Percentiles rank a stretch among this genome's conserved stretches.
These are phyloP conservation scores for Parazoanthus atlanticus DNA, from an alignment of 92 coral and sea anemone species.

Conservation along the genomic window DNA sequence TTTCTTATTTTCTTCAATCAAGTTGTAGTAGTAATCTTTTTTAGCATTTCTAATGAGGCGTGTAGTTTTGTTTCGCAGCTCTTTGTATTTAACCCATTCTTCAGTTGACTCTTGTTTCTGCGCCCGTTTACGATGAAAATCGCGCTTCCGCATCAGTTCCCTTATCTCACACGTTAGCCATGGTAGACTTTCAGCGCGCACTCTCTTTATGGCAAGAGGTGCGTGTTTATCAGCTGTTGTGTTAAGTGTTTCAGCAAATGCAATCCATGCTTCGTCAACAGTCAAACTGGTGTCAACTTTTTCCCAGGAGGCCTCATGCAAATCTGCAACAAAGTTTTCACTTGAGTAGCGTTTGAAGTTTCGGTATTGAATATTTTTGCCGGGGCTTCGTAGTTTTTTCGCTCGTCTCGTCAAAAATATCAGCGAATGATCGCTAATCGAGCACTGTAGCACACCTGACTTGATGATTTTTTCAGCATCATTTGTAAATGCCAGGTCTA, in stretches of 20 bases:
- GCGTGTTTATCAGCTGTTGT: constrained; percentile 45
- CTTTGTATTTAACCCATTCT: constrained; percentile 60
- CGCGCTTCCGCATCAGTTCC: constrained; percentile 52
- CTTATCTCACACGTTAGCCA: constrained; percentile 62
- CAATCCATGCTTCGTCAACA: constrained; percentile 34
- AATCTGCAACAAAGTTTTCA: constrained; percentile 36
- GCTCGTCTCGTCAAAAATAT: constrained; percentile 53
- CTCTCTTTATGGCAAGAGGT: constrained; percentile 42
- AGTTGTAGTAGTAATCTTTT: constrained; percentile 50
- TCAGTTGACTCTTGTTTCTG: constrained; percentile 39
- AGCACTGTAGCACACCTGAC: constrained; percentile 54
- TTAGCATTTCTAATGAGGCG: constrained; percentile 68
- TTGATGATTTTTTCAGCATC: constrained; percentile 36
- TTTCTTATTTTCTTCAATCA: constrained; percentile 53
- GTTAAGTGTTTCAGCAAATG: constrained; percentile 42
- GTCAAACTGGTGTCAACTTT: constrained; percentile 33
- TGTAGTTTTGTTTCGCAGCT: constrained; percentile 61
- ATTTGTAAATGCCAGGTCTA: constrained; percentile 34
- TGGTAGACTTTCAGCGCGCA: constrained; percentile 53
- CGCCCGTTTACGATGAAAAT: constrained; percentile 64
- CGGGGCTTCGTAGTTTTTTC: constrained; percentile 27
- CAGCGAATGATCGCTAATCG: constrained; percentile 60
- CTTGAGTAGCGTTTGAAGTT: constrained; percentile 36
- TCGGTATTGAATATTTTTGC: constrained; percentile 30
- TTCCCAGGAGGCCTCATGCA: constrained; percentile 48